Conservation (phyloP, 2,113 vertebrate genomes). For the Etheostoma spectabile region DNA sequence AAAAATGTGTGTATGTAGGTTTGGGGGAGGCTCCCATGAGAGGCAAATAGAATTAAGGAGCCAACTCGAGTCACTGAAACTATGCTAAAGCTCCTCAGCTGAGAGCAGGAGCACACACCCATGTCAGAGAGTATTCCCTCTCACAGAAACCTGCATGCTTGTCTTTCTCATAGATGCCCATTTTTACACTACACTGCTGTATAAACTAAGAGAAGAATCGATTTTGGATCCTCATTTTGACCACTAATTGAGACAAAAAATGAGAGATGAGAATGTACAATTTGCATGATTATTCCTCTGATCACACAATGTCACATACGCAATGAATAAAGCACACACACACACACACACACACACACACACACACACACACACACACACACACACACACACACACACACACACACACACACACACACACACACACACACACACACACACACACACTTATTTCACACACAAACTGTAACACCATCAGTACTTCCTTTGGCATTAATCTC, state of each 20-base stretch:
- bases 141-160: conserved; percentile 11
- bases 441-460: conserved; percentile 12
- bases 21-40: conserved; percentile 65
- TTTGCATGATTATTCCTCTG: conserved; percentile 24
- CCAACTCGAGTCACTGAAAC: conserved; percentile 63
- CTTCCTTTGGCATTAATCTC: conserved; percentile 71
- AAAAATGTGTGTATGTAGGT: conserved; percentile 73
- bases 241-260: conserved; percentile 1
- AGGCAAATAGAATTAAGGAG: conserved; percentile 75
- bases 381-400: conserved; percentile 21
- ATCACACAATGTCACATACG: conserved; percentile 48
- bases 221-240: conserved; percentile 17
- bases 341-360: conserved; percentile 25
- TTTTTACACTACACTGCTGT: not conserved
- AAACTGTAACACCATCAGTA: conserved; percentile 20
- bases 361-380: conserved; percentile 17
- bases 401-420: conserved; percentile 24
- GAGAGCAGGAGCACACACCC: conserved; percentile 51
- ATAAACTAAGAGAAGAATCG: conserved; percentile 9
- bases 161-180: conserved; percentile 35
- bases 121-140: conserved; percentile 21
- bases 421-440: conserved; percentile 24
- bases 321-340: conserved; percentile 37
- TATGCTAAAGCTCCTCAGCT: conserved; percentile 60
- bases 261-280: not conserved